Evolutionary conservation across 1,140 invertebrate species (phyloP).

Genomic region (Drosophila parabipectinata): DNA sequence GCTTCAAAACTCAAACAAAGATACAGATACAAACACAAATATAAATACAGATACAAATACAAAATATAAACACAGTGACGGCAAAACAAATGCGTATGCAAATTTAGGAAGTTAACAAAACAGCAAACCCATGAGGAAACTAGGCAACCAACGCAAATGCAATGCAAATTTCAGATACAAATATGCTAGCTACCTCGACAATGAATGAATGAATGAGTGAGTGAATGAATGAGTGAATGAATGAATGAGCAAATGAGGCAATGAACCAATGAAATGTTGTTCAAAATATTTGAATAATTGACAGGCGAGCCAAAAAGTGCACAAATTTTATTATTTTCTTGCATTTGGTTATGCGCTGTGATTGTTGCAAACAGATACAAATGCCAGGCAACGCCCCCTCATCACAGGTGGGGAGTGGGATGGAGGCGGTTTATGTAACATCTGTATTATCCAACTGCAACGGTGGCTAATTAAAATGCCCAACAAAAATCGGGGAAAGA

Average conservation of each 20-base stretch:
- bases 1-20: slow-evolving; percentile 3
- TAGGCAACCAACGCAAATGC: slow-evolving; percentile 25
- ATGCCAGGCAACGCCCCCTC: slow-evolving; percentile 8
- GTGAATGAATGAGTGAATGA: slow-evolving; percentile 23
- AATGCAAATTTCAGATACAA: slow-evolving; percentile 1
- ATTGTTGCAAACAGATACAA: slow-evolving; percentile 18
- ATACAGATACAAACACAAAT: slow-evolving; percentile 28
- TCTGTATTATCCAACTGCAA: slow-evolving; percentile 13
- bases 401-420: slow-evolving; percentile 29
- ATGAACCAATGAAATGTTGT: slow-evolving; percentile 13
- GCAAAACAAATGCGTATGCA: slow-evolving; percentile 62
- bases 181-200: background rate
- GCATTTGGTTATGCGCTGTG: slow-evolving; percentile 2
- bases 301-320: slow-evolving; percentile 51
- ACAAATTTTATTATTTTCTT: slow-evolving; percentile 33
- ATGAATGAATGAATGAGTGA: slow-evolving; percentile 2
- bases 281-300: slow-evolving; percentile 69
- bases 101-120: slow-evolving; percentile 42
- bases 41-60: slow-evolving; percentile 51
- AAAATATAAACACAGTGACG: slow-evolving; percentile 20
- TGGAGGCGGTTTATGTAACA: slow-evolving; percentile 29
- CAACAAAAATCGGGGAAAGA: slow-evolving; percentile 20
- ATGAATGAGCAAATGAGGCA: slow-evolving; percentile 26
- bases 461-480: slow-evolving; percentile 58
- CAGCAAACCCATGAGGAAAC: slow-evolving; percentile 40